phyloP scores from a whole-genome alignment of 2,888 invertebrate genomes.

The Gnatocerus cornutus region DNA sequence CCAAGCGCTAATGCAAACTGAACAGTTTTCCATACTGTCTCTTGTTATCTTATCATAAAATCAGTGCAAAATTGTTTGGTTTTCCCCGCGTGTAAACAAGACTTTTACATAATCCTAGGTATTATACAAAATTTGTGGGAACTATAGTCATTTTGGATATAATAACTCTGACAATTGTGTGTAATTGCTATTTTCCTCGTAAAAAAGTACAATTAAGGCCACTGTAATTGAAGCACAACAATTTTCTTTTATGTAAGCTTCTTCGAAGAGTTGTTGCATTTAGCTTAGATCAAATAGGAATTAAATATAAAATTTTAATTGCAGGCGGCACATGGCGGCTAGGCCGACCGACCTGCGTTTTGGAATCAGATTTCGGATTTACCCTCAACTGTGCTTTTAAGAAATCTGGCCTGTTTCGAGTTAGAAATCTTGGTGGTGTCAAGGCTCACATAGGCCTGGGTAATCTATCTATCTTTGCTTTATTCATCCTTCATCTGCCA shows the following conservation, averaged over 20 bases:
- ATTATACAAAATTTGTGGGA: conserved; percentile 35
- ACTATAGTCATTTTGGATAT: conserved; percentile 24
- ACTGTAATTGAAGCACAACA: conserved; percentile 20
- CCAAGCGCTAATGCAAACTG: conserved; percentile 4
- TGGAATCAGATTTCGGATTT: conserved; percentile 93
- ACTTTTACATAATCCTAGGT: conserved; percentile 23
- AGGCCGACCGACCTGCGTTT: conserved; percentile 86
- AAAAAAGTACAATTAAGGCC: conserved; percentile 33
- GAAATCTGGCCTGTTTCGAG: conserved; percentile 92
- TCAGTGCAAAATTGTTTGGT: background rate
- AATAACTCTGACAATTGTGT: conserved; percentile 25
- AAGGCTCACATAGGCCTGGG: conserved; percentile 93
- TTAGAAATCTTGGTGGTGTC: conserved; percentile 91
- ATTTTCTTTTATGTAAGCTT: conserved; percentile 14
- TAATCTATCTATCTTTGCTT: conserved; percentile 72
- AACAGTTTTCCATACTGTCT: conserved; percentile 1
- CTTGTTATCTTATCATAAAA: background rate
- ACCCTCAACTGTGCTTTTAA: conserved; percentile 94
- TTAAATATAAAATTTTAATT: conserved; percentile 67
- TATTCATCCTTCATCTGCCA: conserved; percentile 37
- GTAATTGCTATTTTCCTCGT: conserved; percentile 24
- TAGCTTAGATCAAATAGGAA: conserved; percentile 14
- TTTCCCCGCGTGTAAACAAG: conserved; percentile 13
- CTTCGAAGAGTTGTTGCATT: background rate
- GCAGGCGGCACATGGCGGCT: conserved; percentile 76